A percentile compares a stretch with the other conserved stretches of the same genome.
Evolutionary conservation across 2,797 vertebrate genomes (phyloP).

Genomic region (Nasua narica): DNA sequence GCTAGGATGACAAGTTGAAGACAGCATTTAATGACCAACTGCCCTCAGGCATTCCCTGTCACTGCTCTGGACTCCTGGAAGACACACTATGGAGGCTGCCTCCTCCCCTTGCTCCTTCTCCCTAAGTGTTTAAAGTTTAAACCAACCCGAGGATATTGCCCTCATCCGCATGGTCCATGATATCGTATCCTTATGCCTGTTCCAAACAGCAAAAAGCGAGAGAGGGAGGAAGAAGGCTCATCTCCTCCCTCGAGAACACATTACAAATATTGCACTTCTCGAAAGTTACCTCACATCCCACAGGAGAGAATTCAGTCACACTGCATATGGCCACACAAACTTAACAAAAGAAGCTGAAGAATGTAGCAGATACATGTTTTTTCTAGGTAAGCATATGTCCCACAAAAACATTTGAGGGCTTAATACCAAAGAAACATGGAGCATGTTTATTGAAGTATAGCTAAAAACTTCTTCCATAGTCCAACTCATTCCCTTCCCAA

Average conservation of each 20-base stretch:
- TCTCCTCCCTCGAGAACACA: neutral
- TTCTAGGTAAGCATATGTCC: neutral
- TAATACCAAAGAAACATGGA: neutral
- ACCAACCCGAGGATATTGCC: neutral
- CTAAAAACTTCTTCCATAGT: neutral
- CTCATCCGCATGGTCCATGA: neutral
- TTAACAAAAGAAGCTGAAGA: neutral
- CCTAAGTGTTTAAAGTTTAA: neutral
- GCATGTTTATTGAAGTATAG: neutral
- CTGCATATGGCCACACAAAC: rapidly evolving
- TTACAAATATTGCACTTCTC: neutral
- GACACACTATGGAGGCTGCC: rapidly evolving
- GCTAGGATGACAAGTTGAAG: neutral
- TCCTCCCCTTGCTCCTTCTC: neutral
- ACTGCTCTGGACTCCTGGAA: neutral
- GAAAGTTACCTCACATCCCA: neutral
- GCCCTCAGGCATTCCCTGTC: neutral
- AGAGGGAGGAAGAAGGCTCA: neutral
- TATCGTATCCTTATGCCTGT: neutral
- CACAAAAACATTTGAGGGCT: neutral
- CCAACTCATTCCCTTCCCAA: neutral
- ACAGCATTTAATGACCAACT: neutral
- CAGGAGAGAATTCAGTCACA: neutral
- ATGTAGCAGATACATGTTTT: neutral
- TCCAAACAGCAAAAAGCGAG: neutral